Conservation (phyloP, 2,113 vertebrate genomes). For the Alaudala cheleensis region DNA sequence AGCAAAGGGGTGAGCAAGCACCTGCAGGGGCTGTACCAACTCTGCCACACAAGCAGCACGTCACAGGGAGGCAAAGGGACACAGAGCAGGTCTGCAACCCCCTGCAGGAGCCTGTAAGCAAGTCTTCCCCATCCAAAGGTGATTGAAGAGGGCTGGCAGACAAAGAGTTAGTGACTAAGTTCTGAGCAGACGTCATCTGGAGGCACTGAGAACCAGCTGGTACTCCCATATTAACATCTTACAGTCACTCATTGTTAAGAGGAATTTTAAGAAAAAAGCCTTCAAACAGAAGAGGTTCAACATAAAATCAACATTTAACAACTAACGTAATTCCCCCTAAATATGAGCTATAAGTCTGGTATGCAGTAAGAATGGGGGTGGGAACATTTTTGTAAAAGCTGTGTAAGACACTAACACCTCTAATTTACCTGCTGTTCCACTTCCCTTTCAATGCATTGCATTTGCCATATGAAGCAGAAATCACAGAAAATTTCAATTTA, state of each 20-base stretch:
- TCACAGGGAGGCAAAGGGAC: not conserved
- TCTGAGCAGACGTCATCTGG: not conserved
- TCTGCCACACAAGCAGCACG: rapidly evolving
- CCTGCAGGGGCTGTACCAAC: not conserved
- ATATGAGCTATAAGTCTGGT: not conserved
- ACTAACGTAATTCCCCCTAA: not conserved
- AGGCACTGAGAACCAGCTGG: not conserved
- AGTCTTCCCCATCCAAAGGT: not conserved
- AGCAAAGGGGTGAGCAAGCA: not conserved
- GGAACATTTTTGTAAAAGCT: not conserved
- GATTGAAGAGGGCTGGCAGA: not conserved
- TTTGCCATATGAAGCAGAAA: not conserved
- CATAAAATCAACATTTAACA: not conserved
- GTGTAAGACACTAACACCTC: not conserved
- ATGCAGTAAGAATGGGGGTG: not conserved
- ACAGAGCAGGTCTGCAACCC: not conserved
- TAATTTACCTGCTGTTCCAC: not conserved
- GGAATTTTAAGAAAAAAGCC: not conserved
- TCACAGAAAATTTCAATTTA: not conserved
- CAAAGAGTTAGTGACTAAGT: not conserved
- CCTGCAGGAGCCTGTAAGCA: not conserved
- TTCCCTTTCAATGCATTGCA: not conserved
- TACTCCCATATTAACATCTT: not conserved
- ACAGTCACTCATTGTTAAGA: not conserved
- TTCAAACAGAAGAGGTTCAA: not conserved